Base-by-base conservation (phyloP, 2,797 vertebrate genomes). In the Pseudochromis fuscus region DNA sequence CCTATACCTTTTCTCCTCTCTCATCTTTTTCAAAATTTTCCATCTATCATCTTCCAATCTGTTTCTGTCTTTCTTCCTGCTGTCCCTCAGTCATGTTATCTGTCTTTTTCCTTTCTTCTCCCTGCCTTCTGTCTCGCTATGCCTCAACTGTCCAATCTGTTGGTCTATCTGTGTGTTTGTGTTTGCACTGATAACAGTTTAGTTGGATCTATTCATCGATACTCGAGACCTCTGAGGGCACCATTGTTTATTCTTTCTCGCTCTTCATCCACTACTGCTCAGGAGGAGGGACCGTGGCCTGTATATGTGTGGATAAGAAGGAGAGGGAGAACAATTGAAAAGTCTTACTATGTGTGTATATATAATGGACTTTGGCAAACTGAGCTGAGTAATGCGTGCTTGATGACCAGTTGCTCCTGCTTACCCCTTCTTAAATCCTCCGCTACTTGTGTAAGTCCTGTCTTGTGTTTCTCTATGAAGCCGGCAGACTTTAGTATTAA, bases 111-210 rank as follows among this genome's bases (percentile, higher is more conserved):
- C 45, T 60, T 28, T 64, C 19, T 21, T 68, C 19, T 38, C 19
- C 30, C 48, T 33, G 18, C 35, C 33, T 44, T n/a, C 57, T 59
- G 15, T 51, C 48, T 74, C 7, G 0, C 49, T 49, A 25, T 72
- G 42, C 45, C 50, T 66, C 67, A 35, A 21, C 79, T 61, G 67
- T 80, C 51, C 68, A 42, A 67, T 87, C 67, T 81, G 61, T 71
- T 59, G 55, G 62, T 63, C 75, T 79, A 57, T 87, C 77, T 79
- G 31, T 63, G 81, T 83, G 76, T 79, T 87, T 90, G 81, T 89
- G 86, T 91, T 91, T 89, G 63, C 82, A 81, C 80, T 82, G 82
- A 86, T 86, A 77, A 77, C 87, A 88, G 80, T 91, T 91, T 87
- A 88, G 83, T 73, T 56, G 62, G 71, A 89, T 87, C 80, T 25